Base-by-base conservation (phyloP, 2,113 vertebrate genomes). In the Labrus mixtus region DNA sequence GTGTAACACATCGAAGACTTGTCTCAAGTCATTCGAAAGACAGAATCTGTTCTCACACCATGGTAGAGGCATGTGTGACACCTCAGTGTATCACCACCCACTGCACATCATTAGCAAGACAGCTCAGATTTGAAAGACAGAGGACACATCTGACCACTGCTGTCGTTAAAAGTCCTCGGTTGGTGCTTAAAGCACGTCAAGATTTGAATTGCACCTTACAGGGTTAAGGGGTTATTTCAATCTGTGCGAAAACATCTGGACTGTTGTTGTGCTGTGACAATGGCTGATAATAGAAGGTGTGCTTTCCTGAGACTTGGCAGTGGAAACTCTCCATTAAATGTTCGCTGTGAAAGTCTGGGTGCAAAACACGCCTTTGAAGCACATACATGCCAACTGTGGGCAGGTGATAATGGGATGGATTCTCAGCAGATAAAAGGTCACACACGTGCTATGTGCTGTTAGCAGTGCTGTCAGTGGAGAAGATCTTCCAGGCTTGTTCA, bases 361-460 rank as follows among this genome's bases (percentile, higher is more conserved):
- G 81, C 64, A 68, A 87, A 89, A 88, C 54, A 45, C 15, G 22
- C 55, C 54, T 79, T 51, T 81, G 64, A 72, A 81, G 64, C 57
- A 10, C 56, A 33, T 25, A 45, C 78, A 66, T 12, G 57, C 68
- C 68, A 83, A 79, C 56, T 67, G 73, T 61, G 61, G 77, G 73
- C 43, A 83, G 84, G 84, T 87, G 86, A 87, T 91, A 89, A 89
- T 90, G 60, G 78, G 67, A 86, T 66, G 54, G 61, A 67, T 73
- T 82, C 72, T 76, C 73, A 48, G 56, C 75, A 75, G 74, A 51
- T 36, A 73, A 83, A 83, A 86, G 83, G 81, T 69, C 81, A 81
- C 6, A 8, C 39, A 62, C 23, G 62, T 17, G 36, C 66, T 58
- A 39, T n/a, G 37, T 66, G 70, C 22, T 71, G 76, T 46, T 73